Evolutionary conservation across 2,888 invertebrate genomes (phyloP).

Genomic region (Noctua pronuba): DNA sequence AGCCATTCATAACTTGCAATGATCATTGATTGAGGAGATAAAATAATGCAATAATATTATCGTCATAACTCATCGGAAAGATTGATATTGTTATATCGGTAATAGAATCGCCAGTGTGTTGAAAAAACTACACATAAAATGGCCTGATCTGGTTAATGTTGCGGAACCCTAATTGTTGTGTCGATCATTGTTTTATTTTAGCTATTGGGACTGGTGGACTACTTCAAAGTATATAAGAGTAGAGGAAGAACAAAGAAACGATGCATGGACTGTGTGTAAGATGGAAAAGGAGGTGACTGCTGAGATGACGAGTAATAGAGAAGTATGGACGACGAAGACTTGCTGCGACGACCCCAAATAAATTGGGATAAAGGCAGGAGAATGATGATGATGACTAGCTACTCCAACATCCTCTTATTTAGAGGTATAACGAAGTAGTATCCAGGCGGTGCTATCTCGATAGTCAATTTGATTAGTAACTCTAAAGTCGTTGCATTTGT

Average conservation of each 20-base stretch:
- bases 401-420: no score
- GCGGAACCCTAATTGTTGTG: neutral
- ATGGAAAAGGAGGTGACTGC: no score
- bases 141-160: neutral
- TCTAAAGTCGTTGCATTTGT: neutral
- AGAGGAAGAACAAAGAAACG: no score
- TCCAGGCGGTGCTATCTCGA: neutral
- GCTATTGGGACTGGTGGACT: neutral
- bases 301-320: no score
- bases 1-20: slow-evolving; percentile 36
- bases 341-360: no score
- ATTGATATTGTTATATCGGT: slow-evolving; percentile 15
- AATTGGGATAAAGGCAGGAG: no score
- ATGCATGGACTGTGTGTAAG: no score
- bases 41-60: slow-evolving; percentile 31
- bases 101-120: slow-evolving; percentile 18
- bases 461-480: neutral
- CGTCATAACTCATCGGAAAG: slow-evolving; percentile 7
- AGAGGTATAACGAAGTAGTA: neutral
- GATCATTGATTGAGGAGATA: slow-evolving; percentile 38
- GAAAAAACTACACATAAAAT: neutral
- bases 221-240: no score
- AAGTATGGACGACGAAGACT: no score
- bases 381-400: no score
- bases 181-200: neutral